These are phyloP conservation scores for Theonella swinhoei DNA, from an alignment of 37 sponge, comb jelly and placozoan genomes.

Conservation along the genomic window DNA sequence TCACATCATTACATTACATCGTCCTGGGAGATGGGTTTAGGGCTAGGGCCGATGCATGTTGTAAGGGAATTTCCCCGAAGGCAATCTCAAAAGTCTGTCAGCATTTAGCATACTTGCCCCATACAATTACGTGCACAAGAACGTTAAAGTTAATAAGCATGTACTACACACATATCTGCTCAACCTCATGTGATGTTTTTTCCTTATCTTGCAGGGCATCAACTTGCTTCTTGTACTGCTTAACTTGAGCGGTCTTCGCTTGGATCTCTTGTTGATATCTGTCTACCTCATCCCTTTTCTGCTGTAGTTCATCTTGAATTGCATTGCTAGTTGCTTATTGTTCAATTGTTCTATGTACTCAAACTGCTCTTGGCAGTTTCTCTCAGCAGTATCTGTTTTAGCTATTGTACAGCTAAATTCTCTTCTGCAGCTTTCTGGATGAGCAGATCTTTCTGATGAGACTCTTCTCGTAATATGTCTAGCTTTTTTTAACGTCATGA, in stretches of 20 bases:
- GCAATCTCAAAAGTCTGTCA: no score
- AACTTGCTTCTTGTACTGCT: slow-evolving; percentile 11
- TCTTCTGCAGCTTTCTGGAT: background rate
- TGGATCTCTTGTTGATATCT: background rate
- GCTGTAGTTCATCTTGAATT: background rate
- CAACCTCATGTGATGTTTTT: background rate
- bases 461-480: background rate
- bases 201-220: no score
- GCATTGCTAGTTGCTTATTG: background rate
- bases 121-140: no score
- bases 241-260: slow-evolving; percentile 9
- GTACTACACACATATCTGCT: background rate
- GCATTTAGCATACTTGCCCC: no score
- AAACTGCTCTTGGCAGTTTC: background rate
- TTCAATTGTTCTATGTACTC: background rate
- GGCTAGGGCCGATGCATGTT: no score
- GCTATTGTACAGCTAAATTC: background rate
- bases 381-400: background rate
- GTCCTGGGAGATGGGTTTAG: no score
- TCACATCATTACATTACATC: no score
- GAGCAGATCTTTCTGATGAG: no score
- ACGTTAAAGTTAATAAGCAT: background rate
- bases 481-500: background rate
- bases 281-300: background rate
- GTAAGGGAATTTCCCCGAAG: no score